Base-by-base conservation (phyloP, 2,113 vertebrate species). In the Petroica traversi region DNA sequence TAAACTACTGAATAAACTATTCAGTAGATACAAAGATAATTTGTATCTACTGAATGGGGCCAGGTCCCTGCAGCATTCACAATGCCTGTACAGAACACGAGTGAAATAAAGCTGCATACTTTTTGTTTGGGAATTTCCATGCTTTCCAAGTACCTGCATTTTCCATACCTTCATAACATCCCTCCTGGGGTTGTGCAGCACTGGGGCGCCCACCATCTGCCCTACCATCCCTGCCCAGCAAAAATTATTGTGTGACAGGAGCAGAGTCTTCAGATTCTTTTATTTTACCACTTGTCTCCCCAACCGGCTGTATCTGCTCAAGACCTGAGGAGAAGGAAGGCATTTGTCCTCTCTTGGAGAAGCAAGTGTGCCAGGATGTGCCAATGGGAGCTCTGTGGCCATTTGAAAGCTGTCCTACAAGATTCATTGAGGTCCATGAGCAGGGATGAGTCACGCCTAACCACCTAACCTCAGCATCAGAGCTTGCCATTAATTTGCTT, bases 321-420 rank as follows among this genome's bases (percentile, higher is more conserved):
- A 69, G 29, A 36, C 8, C 15, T 31, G 6, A 71, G 43, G 38
- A 43, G 2, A 2, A 12, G 5, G 13, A 23, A 74, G 9, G 17
- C 5, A 14, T 51, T 63, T 71, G 34, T 19, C 6, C 4, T 3
- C 22, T 48, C 18, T 69, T 57, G 28, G 29, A 86, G 58, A 64
- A 61, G 19, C 6, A n/a, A 51, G 9, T 15, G 17, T 73, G 31
- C 68, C n/a, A 48, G 54, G 31, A 52, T 4, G 0, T 20, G 45
- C 33, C 2, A 1, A 1, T 16, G 40, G 34, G 31, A 89, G 18
- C 22, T 19, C 49, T 48, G 8, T 0, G 1, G 16, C 36, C 51
- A 7, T 84, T 83, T 0, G 1, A 41, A 88, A 78, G 24, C 28
- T 66, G 68, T 81, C 31, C 31, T 71, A 15, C 41, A 67, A 41